Evolutionary conservation across 2,888 invertebrate genomes (phyloP).

Genomic region (Abrostola triplasia): DNA sequence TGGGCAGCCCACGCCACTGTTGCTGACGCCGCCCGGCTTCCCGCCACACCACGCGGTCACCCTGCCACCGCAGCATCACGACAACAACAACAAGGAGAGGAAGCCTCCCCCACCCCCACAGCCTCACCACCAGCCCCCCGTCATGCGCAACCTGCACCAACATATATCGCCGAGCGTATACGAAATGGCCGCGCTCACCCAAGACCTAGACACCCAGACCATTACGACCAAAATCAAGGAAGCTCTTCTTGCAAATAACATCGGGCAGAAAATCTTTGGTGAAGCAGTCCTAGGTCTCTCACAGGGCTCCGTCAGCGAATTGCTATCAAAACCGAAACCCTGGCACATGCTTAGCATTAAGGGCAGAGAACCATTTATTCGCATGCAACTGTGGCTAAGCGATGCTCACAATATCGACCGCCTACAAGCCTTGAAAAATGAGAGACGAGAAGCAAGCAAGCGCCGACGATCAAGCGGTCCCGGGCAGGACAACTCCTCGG

Average conservation of each 20-base stretch:
- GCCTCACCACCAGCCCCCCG: conserved; percentile 90
- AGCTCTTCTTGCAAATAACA: conserved; percentile 98
- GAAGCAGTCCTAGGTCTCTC: conserved; percentile 98
- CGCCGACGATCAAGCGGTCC: conserved; percentile 95
- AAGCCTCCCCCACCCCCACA: conserved; percentile 87
- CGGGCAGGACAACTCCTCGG: conserved; percentile 95
- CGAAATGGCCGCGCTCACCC: conserved; percentile 98
- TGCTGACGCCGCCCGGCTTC: conserved; percentile 93
- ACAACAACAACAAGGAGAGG: conserved; percentile 88
- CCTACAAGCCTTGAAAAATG: conserved; percentile 96
- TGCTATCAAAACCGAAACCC: conserved; percentile 99
- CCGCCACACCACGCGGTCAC: conserved; percentile 92
- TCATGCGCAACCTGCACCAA: conserved; percentile 93
- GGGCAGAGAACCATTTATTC: conserved; percentile 98
- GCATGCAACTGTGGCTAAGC: conserved; percentile 99
- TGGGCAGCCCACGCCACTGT: conserved; percentile 89
- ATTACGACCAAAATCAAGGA: conserved; percentile 99
- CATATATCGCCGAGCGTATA: conserved; percentile 98
- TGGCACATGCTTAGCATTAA: conserved; percentile 99
- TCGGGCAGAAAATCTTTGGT: conserved; percentile 99
- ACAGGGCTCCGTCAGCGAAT: conserved; percentile 98
- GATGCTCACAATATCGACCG: conserved; percentile 98
- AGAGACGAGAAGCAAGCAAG: conserved; percentile 96
- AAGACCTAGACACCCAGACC: conserved; percentile 98
- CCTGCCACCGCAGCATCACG: conserved; percentile 90